These are phyloP conservation scores for Sesamia nonagrioides DNA, from an alignment of 1,140 invertebrate genomes.

Conservation along the genomic window DNA sequence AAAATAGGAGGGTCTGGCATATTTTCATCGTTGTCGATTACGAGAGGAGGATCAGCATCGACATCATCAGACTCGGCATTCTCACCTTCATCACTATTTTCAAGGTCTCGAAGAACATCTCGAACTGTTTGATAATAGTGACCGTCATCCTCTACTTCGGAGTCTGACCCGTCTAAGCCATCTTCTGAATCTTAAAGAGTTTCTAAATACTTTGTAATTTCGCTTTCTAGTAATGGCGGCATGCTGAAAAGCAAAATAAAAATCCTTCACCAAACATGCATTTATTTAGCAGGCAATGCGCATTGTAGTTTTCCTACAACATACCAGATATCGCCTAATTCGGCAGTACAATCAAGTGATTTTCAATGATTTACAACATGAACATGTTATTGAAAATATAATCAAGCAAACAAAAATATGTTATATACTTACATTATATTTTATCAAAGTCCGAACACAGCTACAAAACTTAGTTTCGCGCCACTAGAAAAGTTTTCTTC, in stretches of 20 bases:
- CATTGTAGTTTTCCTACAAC: constrained; percentile 48
- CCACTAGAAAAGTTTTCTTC: constrained; percentile 63
- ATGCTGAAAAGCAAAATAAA: constrained; percentile 15
- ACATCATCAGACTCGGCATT: neutral
- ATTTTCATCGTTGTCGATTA: neutral
- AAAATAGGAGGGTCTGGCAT: constrained; percentile 2
- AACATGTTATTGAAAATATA: constrained; percentile 54
- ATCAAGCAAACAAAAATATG: constrained; percentile 59
- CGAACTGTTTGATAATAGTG: constrained; percentile 58
- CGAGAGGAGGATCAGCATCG: neutral
- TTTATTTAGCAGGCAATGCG: constrained; percentile 1
- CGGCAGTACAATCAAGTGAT: constrained; percentile 8
- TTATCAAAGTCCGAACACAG: constrained; percentile 69
- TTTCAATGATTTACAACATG: constrained; percentile 55
- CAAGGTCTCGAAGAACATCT: constrained; percentile 61
- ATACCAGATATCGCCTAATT: constrained; percentile 31
- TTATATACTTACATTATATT: constrained; percentile 68
- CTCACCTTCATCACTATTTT: constrained; percentile 57
- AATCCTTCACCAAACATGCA: constrained; percentile 8
- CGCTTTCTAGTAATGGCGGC: constrained; percentile 10
- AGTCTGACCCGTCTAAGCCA: neutral
- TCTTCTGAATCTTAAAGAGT: constrained; percentile 8
- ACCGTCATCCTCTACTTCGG: constrained; percentile 45
- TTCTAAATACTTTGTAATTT: constrained; percentile 10
- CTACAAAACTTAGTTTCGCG: constrained; percentile 70